Evolutionary conservation across 1,140 invertebrate genomes (phyloP).

Genomic region (Drosophila orosa): DNA sequence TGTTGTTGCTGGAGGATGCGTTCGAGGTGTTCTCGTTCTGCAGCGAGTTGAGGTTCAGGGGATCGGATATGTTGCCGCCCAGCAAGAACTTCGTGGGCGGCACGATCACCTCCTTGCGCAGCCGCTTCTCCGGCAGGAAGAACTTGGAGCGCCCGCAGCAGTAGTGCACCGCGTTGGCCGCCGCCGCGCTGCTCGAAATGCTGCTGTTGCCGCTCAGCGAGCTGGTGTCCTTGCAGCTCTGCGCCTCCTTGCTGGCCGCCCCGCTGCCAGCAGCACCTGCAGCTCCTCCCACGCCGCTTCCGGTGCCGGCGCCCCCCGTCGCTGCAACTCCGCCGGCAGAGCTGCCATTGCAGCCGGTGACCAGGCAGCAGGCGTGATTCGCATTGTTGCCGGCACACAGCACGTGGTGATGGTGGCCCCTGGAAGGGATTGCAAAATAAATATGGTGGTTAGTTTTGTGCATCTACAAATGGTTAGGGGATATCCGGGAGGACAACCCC

Average conservation of each 20-base stretch:
- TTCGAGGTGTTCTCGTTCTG: conserved; percentile 93
- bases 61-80: conserved; percentile 97
- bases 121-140: conserved; percentile 88
- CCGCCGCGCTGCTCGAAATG: conserved; percentile 58
- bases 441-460: neutral
- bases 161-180: conserved; percentile 67
- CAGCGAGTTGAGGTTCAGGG: conserved; percentile 96
- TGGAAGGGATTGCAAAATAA: conserved; percentile 1
- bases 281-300: conserved; percentile 9
- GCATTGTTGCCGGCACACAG: conserved; percentile 75
- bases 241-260: conserved; percentile 52
- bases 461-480: neutral
- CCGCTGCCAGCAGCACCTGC: conserved; percentile 18
- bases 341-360: conserved; percentile 71
- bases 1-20: conserved; percentile 93
- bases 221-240: conserved; percentile 64
- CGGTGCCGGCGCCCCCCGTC: conserved; percentile 24
- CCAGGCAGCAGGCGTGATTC: conserved; percentile 75
- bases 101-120: conserved; percentile 90
- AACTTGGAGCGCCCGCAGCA: conserved; percentile 85
- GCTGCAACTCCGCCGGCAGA: conserved; percentile 27
- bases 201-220: conserved; percentile 68
- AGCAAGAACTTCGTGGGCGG: conserved; percentile 96
- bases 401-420: conserved; percentile 76
- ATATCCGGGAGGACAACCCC: no score